Percentiles rank a stretch among this genome's conserved stretches.
phyloP scores from a whole-genome alignment of 2,797 vertebrate genomes.

The Mormyrus hasselquistii region DNA sequence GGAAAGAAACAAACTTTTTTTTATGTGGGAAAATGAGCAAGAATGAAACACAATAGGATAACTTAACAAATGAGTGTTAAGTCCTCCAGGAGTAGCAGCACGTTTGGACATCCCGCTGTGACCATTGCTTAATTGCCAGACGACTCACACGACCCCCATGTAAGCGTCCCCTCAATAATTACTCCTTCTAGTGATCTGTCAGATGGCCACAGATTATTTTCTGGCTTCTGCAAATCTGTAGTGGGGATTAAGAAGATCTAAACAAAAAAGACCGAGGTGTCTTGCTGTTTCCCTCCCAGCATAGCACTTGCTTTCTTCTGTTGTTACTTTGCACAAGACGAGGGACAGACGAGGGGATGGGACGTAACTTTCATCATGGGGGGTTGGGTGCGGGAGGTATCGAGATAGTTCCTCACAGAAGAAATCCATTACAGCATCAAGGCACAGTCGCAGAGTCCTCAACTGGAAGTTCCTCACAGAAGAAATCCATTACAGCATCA shows the following conservation, averaged over 20 bases:
- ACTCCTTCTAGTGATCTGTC: constrained; percentile 34
- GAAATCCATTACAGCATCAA: not conserved
- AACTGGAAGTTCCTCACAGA: too few species aligned
- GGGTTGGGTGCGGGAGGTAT: not conserved
- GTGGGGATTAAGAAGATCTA: constrained; percentile 60
- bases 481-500: too few species aligned
- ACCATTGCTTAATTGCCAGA: constrained; percentile 17
- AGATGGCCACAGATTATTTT: constrained; percentile 58
- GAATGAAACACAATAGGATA: not conserved
- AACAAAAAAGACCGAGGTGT: constrained; percentile 54
- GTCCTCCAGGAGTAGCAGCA: constrained; percentile 5
- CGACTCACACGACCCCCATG: constrained; percentile 8
- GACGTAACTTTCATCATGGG: not conserved
- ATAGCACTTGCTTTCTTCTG: not conserved
- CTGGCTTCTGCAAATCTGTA: constrained; percentile 61
- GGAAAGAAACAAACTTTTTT: not conserved
- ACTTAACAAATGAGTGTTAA: not conserved
- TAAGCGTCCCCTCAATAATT: constrained; percentile 19
- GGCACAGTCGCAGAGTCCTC: too few species aligned
- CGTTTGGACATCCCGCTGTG: constrained; percentile 11
- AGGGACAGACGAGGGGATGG: not conserved
- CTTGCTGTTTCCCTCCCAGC: constrained; percentile 36
- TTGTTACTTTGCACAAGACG: not conserved
- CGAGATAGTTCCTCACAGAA: not conserved
- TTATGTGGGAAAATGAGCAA: not conserved